Evolutionary conservation across 2,113 vertebrate species (phyloP).

Genomic region (Tupaia chinensis): DNA sequence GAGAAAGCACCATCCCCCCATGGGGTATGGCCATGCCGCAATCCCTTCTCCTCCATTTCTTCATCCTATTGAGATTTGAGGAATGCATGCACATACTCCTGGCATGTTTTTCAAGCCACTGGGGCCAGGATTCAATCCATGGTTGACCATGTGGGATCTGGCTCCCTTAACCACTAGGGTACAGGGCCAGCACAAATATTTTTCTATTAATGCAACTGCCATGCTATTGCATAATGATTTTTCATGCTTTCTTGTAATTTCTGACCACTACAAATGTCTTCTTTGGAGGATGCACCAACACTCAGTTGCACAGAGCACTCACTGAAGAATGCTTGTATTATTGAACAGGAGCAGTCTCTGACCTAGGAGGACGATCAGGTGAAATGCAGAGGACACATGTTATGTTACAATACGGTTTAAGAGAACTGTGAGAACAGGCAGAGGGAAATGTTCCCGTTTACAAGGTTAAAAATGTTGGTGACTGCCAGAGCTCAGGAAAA

Average conservation of each 20-base stretch:
- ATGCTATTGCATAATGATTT: background rate
- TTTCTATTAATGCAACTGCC: background rate
- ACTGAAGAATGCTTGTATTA: background rate
- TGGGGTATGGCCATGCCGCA: no score
- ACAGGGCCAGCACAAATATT: background rate
- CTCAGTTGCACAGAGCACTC: background rate
- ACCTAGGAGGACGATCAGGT: background rate
- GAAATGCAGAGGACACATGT: background rate
- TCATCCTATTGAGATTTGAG: no score
- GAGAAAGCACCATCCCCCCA: no score
- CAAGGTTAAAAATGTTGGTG: slow-evolving; percentile 37
- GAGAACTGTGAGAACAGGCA: background rate
- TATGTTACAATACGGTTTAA: background rate
- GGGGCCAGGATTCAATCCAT: no score
- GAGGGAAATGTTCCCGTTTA: background rate
- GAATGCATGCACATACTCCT: no score
- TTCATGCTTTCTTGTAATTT: slow-evolving; percentile 21
- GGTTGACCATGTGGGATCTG: no score
- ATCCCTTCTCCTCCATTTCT: no score
- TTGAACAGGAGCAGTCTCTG: slow-evolving; percentile 23
- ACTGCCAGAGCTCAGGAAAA: slow-evolving; percentile 49
- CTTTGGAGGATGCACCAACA: background rate
- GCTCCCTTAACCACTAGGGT: no score
- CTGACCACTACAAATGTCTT: background rate
- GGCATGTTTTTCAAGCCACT: no score